Conservation (phyloP, 2,888 invertebrate genomes). For the Dendrolimus houi region DNA sequence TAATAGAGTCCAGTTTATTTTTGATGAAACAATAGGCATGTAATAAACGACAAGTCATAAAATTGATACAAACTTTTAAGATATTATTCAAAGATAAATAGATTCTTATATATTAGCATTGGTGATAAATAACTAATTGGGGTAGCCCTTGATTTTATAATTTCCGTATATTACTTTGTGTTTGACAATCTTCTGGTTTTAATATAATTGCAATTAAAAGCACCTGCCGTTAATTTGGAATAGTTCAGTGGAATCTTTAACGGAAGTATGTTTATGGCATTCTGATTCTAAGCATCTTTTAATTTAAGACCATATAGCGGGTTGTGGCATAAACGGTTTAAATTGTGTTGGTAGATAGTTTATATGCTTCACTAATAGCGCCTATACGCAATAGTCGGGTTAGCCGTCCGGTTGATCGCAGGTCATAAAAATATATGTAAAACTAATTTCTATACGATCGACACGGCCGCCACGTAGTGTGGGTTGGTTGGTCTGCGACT, state of each 20-base stretch:
- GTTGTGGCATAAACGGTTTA: not conserved
- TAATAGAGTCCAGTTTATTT: not conserved
- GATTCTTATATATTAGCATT: not conserved
- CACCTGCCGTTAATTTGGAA: not conserved
- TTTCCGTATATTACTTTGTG: not conserved
- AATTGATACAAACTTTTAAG: not conserved
- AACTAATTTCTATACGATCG: no score
- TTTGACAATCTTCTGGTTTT: not conserved
- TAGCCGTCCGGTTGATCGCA: no score
- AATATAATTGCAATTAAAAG: not conserved
- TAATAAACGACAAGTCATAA: not conserved
- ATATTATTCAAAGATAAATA: not conserved
- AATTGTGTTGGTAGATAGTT: no score
- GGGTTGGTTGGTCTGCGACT: no score
- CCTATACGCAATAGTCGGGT: no score
- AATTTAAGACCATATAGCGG: not conserved
- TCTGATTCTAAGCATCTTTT: not conserved
- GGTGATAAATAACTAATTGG: not conserved
- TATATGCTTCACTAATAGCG: no score
- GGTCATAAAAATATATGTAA: no score
- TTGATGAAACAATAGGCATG: not conserved
- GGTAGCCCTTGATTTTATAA: not conserved
- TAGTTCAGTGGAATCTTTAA: not conserved
- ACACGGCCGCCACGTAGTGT: no score
- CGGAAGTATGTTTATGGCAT: not conserved